Evolutionary conservation across 2,888 invertebrate genomes (phyloP), one percentile per base, ranked within the genome.

Genomic region (Aleiodes leptofemur): DNA sequence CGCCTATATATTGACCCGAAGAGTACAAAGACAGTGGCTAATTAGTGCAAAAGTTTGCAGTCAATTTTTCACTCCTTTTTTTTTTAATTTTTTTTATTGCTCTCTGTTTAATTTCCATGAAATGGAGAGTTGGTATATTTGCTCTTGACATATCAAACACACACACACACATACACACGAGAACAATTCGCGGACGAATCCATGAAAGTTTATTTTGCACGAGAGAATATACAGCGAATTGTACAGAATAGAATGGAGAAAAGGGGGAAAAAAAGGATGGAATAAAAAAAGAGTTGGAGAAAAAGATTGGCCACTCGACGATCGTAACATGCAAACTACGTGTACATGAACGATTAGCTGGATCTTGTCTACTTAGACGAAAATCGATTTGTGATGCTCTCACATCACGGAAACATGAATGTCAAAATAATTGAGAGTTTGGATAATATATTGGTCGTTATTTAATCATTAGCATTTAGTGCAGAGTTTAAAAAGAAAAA

Each of bases 281-380:
- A 38, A 1, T 14, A 43, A 61, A 31, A 59, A 59, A 59, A 59
- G 31, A 3, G 7, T 38, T n/a, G n/a, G 14, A 61, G n/a, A 38
- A 13, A 31, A 34, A 50, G 61, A 38, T 61, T 61, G 61, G 61
- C 66, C 66, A 66, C 66, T 48, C 48, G 48, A 66, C 29, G 50
- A 50, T 66, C 29, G 66, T 66, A 66, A 29, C 48, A 66, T 66
- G 50, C 66, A 31, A 68, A 7, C 8, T 68, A 68, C 31, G 34
- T 68, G 29, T 68, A 51, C 51, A 53, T 53, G 51, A 53, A 53
- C 68, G 50, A 68, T 53, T 51, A 68, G 66, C 13, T 48, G 50
- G 66, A 4, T 16, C 38, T 38, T 61, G 43, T 43, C 43, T 43
- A 43, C 66, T 68, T 68, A 68, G 43, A 29, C 68, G 23, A 29